Evolutionary conservation across 1,140 invertebrate species (phyloP).

Genomic region (Drosophila bipectinata): DNA sequence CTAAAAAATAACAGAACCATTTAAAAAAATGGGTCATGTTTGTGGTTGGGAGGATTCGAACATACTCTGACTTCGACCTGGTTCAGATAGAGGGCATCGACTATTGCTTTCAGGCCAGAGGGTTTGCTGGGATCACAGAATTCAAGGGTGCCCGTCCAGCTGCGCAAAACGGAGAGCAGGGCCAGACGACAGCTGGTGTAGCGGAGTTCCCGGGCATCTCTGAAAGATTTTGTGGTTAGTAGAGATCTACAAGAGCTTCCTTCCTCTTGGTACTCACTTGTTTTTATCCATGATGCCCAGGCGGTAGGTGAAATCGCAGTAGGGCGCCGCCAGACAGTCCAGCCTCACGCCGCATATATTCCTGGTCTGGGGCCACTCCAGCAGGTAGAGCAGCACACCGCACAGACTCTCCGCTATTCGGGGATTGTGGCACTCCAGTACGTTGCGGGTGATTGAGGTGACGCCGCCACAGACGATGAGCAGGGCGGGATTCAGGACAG

Average conservation of each 20-base stretch:
- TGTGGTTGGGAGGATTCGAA: neutral
- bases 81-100: constrained; percentile 94
- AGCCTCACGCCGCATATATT: constrained; percentile 90
- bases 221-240: constrained; percentile 73
- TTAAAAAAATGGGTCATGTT: neutral
- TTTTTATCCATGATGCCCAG: constrained; percentile 86
- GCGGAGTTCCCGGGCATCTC: constrained; percentile 92
- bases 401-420: constrained; percentile 93
- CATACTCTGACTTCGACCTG: constrained; percentile 94
- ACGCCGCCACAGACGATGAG: constrained; percentile 94
- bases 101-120: constrained; percentile 91
- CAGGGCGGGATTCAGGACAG: constrained; percentile 91
- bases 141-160: constrained; percentile 94
- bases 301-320: constrained; percentile 95
- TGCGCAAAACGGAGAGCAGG: constrained; percentile 92
- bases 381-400: constrained; percentile 92
- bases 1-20: constrained; percentile 83
- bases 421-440: constrained; percentile 91
- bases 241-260: neutral
- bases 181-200: constrained; percentile 93
- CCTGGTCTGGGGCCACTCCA: constrained; percentile 94
- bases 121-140: constrained; percentile 91
- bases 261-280: constrained; percentile 79
- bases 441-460: constrained; percentile 91
- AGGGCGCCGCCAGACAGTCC: constrained; percentile 94